phyloP scores from a whole-genome alignment of 2,888 invertebrate species.

The Lepas anatifera region DNA sequence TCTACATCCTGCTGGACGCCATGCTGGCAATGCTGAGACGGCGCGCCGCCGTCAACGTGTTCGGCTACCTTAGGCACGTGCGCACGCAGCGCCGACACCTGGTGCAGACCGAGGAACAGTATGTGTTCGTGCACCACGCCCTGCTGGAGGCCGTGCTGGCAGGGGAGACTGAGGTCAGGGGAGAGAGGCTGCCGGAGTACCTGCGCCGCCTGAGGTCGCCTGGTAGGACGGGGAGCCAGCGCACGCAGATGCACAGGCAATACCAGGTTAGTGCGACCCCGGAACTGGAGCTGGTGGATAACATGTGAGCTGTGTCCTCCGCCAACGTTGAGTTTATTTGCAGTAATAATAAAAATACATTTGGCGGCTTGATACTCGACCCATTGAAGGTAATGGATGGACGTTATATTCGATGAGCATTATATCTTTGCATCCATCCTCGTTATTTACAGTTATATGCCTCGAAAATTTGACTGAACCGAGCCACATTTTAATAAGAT shows the following conservation, averaged over 20 bases:
- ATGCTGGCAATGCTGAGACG: conserved; percentile 83
- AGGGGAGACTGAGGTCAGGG: conserved; percentile 64
- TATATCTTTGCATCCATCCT: too few species aligned
- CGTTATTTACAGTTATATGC: too few species aligned
- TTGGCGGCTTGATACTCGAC: too few species aligned
- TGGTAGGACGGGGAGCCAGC: conserved; percentile 24
- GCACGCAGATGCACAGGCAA: conserved; percentile 49
- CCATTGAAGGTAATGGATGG: too few species aligned
- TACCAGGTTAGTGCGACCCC: conserved; percentile 44
- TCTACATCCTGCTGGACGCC: conserved; percentile 90
- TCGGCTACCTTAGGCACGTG: conserved; percentile 87
- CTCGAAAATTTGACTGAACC: too few species aligned
- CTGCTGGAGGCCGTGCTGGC: conserved; percentile 83
- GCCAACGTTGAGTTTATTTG: too few species aligned
- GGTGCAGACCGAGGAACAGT: too few species aligned
- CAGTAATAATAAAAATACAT: too few species aligned
- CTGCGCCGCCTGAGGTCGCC: conserved; percentile 32
- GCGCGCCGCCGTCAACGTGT: conserved; percentile 74
- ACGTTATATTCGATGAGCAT: too few species aligned
- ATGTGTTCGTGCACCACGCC: conserved; percentile 96
- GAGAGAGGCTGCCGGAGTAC: conserved; percentile 40
- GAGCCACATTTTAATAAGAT: too few species aligned
- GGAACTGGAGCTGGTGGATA: too few species aligned
- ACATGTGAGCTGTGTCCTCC: too few species aligned
- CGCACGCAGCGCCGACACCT: conserved; percentile 88